A percentile compares a stretch with the other conserved stretches of the same genome.
These are phyloP conservation scores for Nematolebias whitei DNA, from an alignment of 2,113 vertebrate genomes.

Conservation along the genomic window DNA sequence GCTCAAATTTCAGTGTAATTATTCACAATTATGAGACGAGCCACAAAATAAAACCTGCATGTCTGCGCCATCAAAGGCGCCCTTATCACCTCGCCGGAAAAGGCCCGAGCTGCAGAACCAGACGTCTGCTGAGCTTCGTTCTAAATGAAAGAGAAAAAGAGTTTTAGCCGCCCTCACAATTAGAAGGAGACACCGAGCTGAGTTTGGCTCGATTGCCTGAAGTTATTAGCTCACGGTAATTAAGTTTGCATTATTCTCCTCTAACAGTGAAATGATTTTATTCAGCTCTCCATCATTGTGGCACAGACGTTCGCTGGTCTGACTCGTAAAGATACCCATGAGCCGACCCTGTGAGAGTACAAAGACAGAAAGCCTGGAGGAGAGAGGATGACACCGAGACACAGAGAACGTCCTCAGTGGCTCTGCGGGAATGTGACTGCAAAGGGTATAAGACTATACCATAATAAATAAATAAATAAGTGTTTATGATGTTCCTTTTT, in stretches of 20 bases:
- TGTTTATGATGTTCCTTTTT: no score
- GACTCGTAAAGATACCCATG: slow-evolving; percentile 46
- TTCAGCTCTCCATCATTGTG: slow-evolving; percentile 55
- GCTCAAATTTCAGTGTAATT: slow-evolving; percentile 72
- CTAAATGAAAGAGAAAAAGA: slow-evolving; percentile 69
- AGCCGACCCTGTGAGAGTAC: slow-evolving; percentile 43
- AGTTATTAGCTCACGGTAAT: slow-evolving; percentile 80
- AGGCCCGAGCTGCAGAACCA: slow-evolving; percentile 49
- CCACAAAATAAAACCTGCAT: slow-evolving; percentile 58
- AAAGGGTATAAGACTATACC: slow-evolving; percentile 26
- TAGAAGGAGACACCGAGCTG: slow-evolving; percentile 71
- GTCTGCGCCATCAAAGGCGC: slow-evolving; percentile 46
- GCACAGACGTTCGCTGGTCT: slow-evolving; percentile 27
- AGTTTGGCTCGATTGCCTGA: slow-evolving; percentile 67
- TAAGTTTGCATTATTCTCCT: slow-evolving; percentile 76
- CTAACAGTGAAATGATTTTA: slow-evolving; percentile 53
- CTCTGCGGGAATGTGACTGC: slow-evolving; percentile 28
- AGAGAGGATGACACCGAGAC: slow-evolving; percentile 39
- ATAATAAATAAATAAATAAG: neutral
- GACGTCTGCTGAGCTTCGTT: slow-evolving; percentile 57
- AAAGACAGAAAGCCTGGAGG: slow-evolving; percentile 33
- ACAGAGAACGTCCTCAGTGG: slow-evolving; percentile 25
- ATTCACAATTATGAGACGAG: slow-evolving; percentile 67
- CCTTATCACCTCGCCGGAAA: slow-evolving; percentile 69
- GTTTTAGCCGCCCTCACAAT: slow-evolving; percentile 74